phyloP scores from a whole-genome alignment of 2,113 vertebrate species.

The Delphinapterus leucas region DNA sequence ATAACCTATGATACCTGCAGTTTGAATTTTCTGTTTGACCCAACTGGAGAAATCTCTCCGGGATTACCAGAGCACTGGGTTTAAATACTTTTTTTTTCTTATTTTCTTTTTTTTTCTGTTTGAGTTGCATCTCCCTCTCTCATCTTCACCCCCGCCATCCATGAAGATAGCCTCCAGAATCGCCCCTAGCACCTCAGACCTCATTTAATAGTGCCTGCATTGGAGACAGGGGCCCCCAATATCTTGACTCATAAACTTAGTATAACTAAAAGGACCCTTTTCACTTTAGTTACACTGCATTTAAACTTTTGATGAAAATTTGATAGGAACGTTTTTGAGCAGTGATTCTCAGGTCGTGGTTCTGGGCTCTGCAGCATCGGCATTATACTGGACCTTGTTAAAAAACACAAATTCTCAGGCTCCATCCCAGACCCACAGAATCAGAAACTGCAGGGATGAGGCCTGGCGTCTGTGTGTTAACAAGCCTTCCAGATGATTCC shows the following conservation, averaged over 20 bases:
- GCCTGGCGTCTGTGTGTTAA: not conserved
- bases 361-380: not conserved
- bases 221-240: not conserved
- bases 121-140: too few species aligned
- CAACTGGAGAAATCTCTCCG: not conserved
- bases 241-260: not conserved
- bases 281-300: not conserved
- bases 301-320: not conserved
- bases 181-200: rapidly evolving
- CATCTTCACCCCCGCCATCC: not conserved
- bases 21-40: not conserved
- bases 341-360: not conserved
- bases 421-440: not conserved
- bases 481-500: not conserved
- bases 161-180: not conserved
- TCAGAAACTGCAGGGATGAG: not conserved
- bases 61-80: not conserved
- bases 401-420: not conserved
- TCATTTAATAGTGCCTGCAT: not conserved
- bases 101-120: not conserved
- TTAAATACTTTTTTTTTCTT: not conserved
- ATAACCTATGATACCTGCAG: not conserved
- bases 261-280: not conserved
- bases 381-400: not conserved
- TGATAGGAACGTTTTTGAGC: not conserved